Evolutionary conservation across 2,888 invertebrate species (phyloP).

Genomic region (Helicoverpa assulta): DNA sequence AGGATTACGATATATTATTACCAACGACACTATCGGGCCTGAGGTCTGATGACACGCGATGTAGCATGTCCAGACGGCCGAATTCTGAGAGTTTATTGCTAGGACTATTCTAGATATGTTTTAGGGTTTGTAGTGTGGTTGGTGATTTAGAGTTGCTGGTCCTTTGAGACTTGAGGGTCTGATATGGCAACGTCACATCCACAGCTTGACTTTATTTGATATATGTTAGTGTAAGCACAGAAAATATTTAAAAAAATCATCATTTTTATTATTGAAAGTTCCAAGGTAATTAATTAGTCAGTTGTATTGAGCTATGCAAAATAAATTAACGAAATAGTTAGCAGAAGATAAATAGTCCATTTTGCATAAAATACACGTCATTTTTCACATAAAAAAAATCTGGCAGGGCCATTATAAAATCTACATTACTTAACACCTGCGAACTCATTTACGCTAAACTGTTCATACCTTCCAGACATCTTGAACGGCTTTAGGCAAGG

Average conservation of each 20-base stretch:
- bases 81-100: conserved; percentile 52
- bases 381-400: background rate
- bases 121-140: conserved; percentile 9
- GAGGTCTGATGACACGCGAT: conserved; percentile 66
- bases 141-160: background rate
- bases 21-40: conserved; percentile 71
- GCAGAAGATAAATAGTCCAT: background rate
- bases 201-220: no score
- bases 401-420: background rate
- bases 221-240: no score
- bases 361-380: background rate
- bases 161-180: background rate
- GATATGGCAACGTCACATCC: no score
- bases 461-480: conserved; percentile 8
- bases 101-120: conserved; percentile 22
- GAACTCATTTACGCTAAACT: conserved; percentile 7
- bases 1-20: conserved; percentile 83
- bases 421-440: background rate
- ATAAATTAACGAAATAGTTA: background rate
- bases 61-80: conserved; percentile 50
- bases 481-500: conserved; percentile 35
- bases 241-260: no score
- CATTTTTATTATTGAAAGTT: no score
- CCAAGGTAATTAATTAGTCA: no score
- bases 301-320: no score